Conservation (phyloP, 2,888 invertebrate genomes). For the Hemithea aestivaria region DNA sequence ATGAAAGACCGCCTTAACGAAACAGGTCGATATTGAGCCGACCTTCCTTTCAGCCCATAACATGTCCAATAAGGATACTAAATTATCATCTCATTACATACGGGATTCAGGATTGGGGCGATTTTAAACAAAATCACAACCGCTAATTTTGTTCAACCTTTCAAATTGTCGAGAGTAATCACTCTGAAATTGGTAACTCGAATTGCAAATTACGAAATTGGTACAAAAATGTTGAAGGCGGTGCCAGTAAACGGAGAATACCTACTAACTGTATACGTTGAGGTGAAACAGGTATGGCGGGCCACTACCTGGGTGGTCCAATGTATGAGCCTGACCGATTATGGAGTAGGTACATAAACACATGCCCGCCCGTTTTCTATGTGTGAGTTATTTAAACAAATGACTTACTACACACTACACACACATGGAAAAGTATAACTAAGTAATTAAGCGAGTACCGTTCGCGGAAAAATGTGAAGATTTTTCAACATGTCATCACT, state of each 20-base stretch:
- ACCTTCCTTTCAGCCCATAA: conserved; percentile 22
- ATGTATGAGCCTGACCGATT: conserved; percentile 60
- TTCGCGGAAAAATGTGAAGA: conserved; percentile 12
- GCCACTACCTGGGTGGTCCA: conserved; percentile 71
- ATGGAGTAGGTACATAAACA: conserved; percentile 57
- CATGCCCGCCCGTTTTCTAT: conserved; percentile 27
- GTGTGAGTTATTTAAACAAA: conserved; percentile 55
- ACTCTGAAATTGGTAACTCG: conserved; percentile 68
- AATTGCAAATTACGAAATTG: conserved; percentile 72
- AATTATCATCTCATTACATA: conserved; percentile 63
- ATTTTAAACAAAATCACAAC: conserved; percentile 46
- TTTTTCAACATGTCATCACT: conserved; percentile 1
- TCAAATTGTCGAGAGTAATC: conserved; percentile 48
- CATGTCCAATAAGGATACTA: conserved; percentile 37
- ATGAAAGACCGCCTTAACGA: too few relatives aligned
- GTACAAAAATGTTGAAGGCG: conserved; percentile 44
- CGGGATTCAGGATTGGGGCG: conserved; percentile 33
- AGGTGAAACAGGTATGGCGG: conserved; percentile 44
- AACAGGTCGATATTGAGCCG: conserved; percentile 13
- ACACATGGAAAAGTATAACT: too few relatives aligned
- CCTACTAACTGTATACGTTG: conserved; percentile 28
- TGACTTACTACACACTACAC: conserved; percentile 50
- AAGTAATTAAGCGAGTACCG: conserved; percentile 52
- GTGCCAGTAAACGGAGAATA: conserved; percentile 35
- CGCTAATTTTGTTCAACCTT: conserved; percentile 46